These are phyloP conservation scores for Lamellibrachia luymesi DNA, from an alignment of 1,140 invertebrate species.

Conservation along the genomic window DNA sequence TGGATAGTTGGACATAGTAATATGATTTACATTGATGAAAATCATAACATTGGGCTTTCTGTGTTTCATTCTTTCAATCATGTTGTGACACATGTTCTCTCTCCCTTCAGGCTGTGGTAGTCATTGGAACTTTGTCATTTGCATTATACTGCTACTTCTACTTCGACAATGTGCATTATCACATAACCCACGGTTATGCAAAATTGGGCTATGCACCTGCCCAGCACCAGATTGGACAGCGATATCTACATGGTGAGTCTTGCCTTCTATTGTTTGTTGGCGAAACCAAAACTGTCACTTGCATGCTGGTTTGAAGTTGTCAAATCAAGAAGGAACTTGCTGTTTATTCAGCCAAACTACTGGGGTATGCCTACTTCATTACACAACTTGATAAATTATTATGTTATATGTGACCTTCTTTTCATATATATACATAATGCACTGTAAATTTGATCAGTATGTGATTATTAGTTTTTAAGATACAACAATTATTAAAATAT, in stretches of 20 bases:
- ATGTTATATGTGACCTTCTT: no score
- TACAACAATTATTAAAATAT: no score
- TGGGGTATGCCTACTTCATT: no score
- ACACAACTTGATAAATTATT: no score
- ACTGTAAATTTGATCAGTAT: no score
- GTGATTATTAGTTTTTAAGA: no score
- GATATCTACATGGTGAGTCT: constrained; percentile 59
- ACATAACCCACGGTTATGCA: constrained; percentile 60
- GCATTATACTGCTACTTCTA: constrained; percentile 60
- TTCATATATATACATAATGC: no score
- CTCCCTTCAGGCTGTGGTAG: constrained; percentile 41
- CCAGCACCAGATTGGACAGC: constrained; percentile 62
- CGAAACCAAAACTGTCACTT: not conserved
- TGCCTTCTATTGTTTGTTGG: not conserved
- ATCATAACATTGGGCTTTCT: no score
- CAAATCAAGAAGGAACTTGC: no score
- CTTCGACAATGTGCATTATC: constrained; percentile 62
- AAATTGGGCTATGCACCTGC: constrained; percentile 60
- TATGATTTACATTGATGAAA: no score
- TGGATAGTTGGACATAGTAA: no score
- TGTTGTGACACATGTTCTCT: not conserved
- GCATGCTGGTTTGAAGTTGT: not conserved
- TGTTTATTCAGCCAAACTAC: no score
- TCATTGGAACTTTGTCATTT: constrained; percentile 43
- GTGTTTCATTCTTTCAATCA: not conserved